A percentile compares a stretch with the other conserved stretches of the same genome.
phyloP scores from a whole-genome alignment of 2,113 vertebrate genomes.

The Nanorana parkeri region DNA sequence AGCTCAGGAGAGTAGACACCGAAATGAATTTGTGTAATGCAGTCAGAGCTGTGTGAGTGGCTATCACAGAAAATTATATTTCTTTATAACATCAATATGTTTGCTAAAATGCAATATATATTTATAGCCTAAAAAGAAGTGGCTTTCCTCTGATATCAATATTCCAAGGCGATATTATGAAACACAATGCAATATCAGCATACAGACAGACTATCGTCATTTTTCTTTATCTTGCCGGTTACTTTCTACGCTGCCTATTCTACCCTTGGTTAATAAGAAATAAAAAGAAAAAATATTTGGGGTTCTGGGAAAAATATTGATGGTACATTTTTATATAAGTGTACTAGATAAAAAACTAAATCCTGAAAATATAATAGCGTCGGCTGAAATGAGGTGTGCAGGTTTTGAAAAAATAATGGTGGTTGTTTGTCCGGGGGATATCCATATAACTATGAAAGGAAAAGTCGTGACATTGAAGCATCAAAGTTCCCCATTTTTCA shows the following conservation, averaged over 20 bases:
- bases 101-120: slow-evolving; percentile 57
- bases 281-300: not conserved
- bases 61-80: slow-evolving; percentile 56
- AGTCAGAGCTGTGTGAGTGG: slow-evolving; percentile 44
- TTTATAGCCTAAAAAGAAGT: slow-evolving; percentile 48
- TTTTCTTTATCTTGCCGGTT: slow-evolving; percentile 50
- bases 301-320: not conserved
- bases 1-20: slow-evolving; percentile 30
- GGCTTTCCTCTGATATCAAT: slow-evolving; percentile 39
- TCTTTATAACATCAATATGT: slow-evolving; percentile 56
- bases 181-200: slow-evolving; percentile 37
- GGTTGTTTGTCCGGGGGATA: not conserved
- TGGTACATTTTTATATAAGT: not conserved
- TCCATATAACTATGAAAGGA: not conserved
- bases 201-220: slow-evolving; percentile 25
- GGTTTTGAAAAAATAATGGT: not conserved
- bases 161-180: slow-evolving; percentile 33
- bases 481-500: slow-evolving; percentile 5
- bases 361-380: not conserved
- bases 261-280: slow-evolving; percentile 13
- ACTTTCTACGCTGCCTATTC: slow-evolving; percentile 1
- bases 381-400: slow-evolving; percentile 9
- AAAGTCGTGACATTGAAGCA: slow-evolving; percentile 13
- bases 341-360: not conserved
- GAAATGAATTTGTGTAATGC: slow-evolving; percentile 57